Percentiles rank a stretch among this genome's conserved stretches.
These are phyloP conservation scores for Lagenorhynchus albirostris DNA, from an alignment of 2,113 vertebrate genomes.

Conservation along the genomic window DNA sequence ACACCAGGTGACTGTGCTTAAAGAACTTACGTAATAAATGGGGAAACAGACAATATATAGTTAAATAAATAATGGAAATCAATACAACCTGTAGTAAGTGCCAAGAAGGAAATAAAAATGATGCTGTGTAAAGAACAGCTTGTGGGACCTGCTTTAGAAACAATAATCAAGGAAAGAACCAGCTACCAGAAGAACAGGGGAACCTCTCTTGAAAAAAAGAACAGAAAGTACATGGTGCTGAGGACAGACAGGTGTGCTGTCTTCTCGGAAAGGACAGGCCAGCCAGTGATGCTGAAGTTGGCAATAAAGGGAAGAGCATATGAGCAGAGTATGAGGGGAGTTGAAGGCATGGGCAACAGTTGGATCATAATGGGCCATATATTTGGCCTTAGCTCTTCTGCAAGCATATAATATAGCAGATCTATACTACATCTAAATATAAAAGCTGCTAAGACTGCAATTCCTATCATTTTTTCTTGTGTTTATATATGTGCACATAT, in stretches of 20 bases:
- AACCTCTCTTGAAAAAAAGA: background rate
- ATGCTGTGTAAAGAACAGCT: background rate
- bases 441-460: background rate
- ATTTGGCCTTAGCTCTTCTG: background rate
- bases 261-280: background rate
- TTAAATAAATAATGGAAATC: background rate
- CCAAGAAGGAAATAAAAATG: background rate
- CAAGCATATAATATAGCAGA: background rate
- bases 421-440: background rate
- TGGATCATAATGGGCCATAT: background rate
- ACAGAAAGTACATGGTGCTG: background rate
- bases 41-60: background rate
- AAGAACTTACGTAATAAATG: background rate
- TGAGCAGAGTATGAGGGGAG: background rate
- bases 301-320: background rate
- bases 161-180: background rate
- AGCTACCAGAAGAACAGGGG: background rate
- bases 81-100: background rate
- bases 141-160: background rate
- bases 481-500: background rate
- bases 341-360: background rate
- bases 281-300: background rate
- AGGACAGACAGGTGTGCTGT: background rate
- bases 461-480: background rate
- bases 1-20: background rate